Evolutionary conservation across 2,888 invertebrate species (phyloP), one percentile per base, ranked within the genome.

Genomic region (Pseudolycoriella hygida): DNA sequence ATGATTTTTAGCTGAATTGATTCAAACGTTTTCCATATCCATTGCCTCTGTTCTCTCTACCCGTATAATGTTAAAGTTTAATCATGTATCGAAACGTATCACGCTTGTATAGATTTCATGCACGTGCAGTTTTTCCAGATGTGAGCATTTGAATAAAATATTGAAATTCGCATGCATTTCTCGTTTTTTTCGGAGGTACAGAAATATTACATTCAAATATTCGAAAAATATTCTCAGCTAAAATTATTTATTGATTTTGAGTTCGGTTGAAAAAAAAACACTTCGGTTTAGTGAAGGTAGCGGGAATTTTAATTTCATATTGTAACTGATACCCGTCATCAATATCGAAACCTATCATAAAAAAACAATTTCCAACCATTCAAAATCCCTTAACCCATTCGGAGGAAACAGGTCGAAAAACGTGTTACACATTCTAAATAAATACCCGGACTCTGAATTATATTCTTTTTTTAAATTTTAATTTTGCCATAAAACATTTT

Each of bases 401-500:
- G 11, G 12, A 3, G 15, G 3, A 34, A 34, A 34, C 34, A 12
- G 15, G 11, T 14, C 15, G 6, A 5, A 4, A 34, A 10, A 34
- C 12, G 34, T 34, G 12, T 12, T 34, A 4, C 34, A 25, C 34
- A 34, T 34, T 12, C 34, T 5, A 34, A 34, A 34, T 8, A 34
- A 10, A 34, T 14, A 10, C 5, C 34, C 8, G 15, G 8, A 25
- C 25, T 25, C 25, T 25, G 25, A 25, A 25, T 25, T 25, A 25
- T 25, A 4, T 25, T n/a, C n/a, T 34, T 34, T 34, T 34, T 34
- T 34, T 12, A 12, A 34, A 34, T 34, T 34, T 34, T 34, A 34
- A 34, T 34, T 34, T 34, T 34, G n/a, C n/a, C 34, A 34, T 34
- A 34, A 34, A 34, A 34, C 34, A 34, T 34, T 34, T 34, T 34